Evolutionary conservation across 2,888 invertebrate genomes (phyloP), one percentile per base, ranked within the genome.

Genomic region (Galerucella nymphaeae): DNA sequence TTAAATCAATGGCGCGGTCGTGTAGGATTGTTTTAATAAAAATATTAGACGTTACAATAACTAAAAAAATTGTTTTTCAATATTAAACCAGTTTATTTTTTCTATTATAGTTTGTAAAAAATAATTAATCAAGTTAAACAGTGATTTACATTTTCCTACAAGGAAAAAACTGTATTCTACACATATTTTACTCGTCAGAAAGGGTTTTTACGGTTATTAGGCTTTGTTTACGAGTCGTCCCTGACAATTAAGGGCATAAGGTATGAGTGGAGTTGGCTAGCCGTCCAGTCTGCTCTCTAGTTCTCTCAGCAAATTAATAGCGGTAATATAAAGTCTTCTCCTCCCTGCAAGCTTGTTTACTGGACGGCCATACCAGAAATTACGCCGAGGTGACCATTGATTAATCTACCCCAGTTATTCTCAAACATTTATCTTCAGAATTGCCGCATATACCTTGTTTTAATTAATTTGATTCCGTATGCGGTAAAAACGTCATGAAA

Each of bases 241-340:
- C 67, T 74, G 74, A 67, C 85, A 85, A 85, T 85, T 80, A 80
- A 78, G 77, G 78, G 78, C 78, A 73, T 80, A 78, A 79, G 83
- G 82, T 83, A 83, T 83, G 83, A 83, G 80, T 81, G 75, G 76
- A 73, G 75, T 75, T 72, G 71, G 70, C 72, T 65, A 69, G 78
- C 70, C 78, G 70, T 70, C 73, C 73, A 74, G 77, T 61, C 61
- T 61, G 61, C 78, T 79, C 76, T 74, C 77, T 77, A 76, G 79
- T 77, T 74, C 75, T 76, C 75, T 74, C 78, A 78, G 77, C 81
- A 85, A 86, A 86, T 86, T 86, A 86, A 86, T 86, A 86, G 86
- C 86, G 80, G 86, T 84, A 86, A 86, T 86, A 86, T 86, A 86
- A 23, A 85, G 86, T 85, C 84, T 82, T 82, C 84, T 80, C 82